Conservation (phyloP, 2,888 invertebrate species). For the Idaea aversata region DNA sequence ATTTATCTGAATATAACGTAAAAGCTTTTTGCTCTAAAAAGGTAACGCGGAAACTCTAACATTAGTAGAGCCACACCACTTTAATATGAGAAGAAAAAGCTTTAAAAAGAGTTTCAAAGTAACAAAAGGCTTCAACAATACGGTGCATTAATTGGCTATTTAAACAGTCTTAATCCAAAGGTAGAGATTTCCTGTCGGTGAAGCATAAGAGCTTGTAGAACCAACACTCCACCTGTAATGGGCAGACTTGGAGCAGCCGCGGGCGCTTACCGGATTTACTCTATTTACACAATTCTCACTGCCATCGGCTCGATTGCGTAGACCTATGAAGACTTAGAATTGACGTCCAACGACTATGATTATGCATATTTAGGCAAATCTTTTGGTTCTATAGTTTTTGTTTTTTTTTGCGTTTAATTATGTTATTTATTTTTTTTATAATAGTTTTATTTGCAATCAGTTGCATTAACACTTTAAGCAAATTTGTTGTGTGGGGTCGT, state of each 20-base stretch:
- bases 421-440: too few species aligned
- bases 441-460: too few species aligned
- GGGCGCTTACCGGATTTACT: constrained; percentile 69
- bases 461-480: too few species aligned
- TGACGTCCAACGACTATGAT: neutral
- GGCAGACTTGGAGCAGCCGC: constrained; percentile 43
- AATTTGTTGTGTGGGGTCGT: too few species aligned
- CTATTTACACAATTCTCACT: constrained; percentile 69
- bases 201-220: neutral
- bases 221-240: constrained; percentile 41
- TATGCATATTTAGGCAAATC: neutral
- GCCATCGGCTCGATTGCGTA: constrained; percentile 39
- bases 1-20: too few species aligned
- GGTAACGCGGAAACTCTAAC: too few species aligned
- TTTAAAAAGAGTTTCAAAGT: neutral
- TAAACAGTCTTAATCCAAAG: neutral
- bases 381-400: too few species aligned
- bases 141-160: neutral
- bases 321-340: constrained; percentile 30
- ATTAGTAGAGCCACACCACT: too few species aligned
- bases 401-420: too few species aligned
- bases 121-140: neutral
- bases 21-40: too few species aligned
- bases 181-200: neutral
- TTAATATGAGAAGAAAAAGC: neutral